Evolutionary conservation across 2,113 vertebrate genomes (phyloP), one percentile per base, ranked within the genome.

Genomic region (Mugil cephalus): DNA sequence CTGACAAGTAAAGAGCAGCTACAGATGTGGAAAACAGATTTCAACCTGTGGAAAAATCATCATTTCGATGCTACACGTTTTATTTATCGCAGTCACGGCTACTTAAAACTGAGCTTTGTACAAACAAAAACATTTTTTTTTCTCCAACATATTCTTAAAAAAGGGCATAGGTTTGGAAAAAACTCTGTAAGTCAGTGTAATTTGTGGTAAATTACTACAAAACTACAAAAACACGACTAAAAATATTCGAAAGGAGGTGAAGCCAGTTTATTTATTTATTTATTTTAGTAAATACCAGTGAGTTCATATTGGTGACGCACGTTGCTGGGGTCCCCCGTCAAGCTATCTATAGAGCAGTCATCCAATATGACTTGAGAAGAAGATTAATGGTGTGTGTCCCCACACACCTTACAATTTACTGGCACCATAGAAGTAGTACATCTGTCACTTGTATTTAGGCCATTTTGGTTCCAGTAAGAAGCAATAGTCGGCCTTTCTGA

Each of bases 361-460:
- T 43, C 69, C 36, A 62, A 86, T 74, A 80, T 17, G 15, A 72
- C 39, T 70, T 58, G 74, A 79, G 52, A 39, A 42, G 40, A 11
- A 70, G 35, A 50, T 80, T 77, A 3, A 60, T 45, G 34, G 48
- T 45, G 62, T 43, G 10, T 30, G 69, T 54, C 48, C 70, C 48
- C 70, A 72, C 64, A 34, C 60, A 51, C 13, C 17, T 4, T 43
- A 38, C 64, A 76, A 91, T 85, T 80, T 88, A 89, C 51, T 66
- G 70, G 13, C 34, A 30, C 56, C n/a, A 2, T 67, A 11, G 13
- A 80, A 21, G 68, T 48, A 72, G 79, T 54, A 59, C 9, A 62
- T 84, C 54, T 51, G 46, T 17, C 50, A 39, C 46, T 55, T 46
- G 42, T 1, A 45, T 50, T 46, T n/a, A 24, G 48, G 14, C 40